A percentile compares a stretch with the other conserved stretches of the same genome.
phyloP scores from a whole-genome alignment of 2,113 vertebrate genomes.

The Paralichthys olivaceus region DNA sequence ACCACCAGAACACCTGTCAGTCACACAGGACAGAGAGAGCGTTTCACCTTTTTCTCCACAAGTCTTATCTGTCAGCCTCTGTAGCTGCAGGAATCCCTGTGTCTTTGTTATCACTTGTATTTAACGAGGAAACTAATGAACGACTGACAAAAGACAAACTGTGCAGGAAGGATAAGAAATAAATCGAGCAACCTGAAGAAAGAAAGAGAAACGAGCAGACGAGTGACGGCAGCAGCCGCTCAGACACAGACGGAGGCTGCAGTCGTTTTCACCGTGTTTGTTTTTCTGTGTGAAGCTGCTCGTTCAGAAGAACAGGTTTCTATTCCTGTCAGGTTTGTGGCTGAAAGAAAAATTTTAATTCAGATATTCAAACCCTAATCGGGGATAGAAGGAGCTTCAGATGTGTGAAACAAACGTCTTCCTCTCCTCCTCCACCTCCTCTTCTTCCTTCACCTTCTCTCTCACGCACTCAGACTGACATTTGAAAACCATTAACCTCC shows the following conservation, averaged over 20 bases:
- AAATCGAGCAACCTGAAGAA: no score
- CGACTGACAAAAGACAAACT: neutral
- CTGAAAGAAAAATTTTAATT: constrained; percentile 1
- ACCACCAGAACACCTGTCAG: constrained; percentile 95
- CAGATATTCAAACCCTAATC: constrained; percentile 21
- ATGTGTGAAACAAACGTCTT: neutral
- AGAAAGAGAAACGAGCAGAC: no score
- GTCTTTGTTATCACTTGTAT: neutral
- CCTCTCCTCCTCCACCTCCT: neutral
- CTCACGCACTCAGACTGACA: constrained; percentile 38
- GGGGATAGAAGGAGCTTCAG: neutral
- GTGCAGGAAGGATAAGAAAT: neutral
- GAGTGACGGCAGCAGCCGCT: no score
- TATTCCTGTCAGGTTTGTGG: neutral
- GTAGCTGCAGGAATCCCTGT: neutral
- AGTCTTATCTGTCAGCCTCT: neutral
- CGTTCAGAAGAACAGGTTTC: no score
- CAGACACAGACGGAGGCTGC: no score
- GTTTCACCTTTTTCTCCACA: no score
- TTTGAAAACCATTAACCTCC: constrained; percentile 58
- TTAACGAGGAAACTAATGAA: neutral
- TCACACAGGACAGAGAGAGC: constrained; percentile 1
- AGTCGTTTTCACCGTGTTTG: no score
- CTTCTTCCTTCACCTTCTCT: no score
- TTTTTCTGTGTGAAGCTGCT: no score